These are phyloP conservation scores for Homarus americanus DNA, from an alignment of 1,140 invertebrate species.

Conservation along the genomic window DNA sequence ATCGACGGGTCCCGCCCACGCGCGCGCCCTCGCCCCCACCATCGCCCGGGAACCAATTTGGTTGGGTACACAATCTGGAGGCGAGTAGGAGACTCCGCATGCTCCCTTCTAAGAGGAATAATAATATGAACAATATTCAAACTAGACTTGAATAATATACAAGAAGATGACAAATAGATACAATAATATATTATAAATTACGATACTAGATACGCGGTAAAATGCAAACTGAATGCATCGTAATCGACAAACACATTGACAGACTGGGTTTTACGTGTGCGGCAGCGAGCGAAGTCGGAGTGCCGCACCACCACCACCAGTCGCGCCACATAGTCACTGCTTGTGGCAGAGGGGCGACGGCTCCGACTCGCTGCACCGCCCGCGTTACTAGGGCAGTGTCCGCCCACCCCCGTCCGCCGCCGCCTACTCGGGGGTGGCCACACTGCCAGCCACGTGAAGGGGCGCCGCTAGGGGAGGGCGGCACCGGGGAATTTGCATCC, in stretches of 20 bases:
- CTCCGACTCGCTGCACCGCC: conserved; percentile 38
- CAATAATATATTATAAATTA: conserved; percentile 73
- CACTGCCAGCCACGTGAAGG: background rate
- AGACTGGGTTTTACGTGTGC: conserved; percentile 55
- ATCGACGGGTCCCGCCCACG: conserved; percentile 26
- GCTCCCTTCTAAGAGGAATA: conserved; percentile 73
- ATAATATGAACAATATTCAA: conserved; percentile 75
- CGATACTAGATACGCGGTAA: conserved; percentile 73
- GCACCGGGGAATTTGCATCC: conserved; percentile 64
- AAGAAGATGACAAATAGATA: conserved; percentile 75
- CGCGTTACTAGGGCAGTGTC: conserved; percentile 61
- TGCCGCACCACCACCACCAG: conserved; percentile 2
- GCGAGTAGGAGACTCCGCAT: conserved; percentile 50
- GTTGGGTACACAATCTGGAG: conserved; percentile 16
- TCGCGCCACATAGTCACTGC: conserved; percentile 1
- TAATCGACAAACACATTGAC: conserved; percentile 69
- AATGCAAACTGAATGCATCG: conserved; percentile 65
- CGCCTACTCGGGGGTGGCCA: background rate
- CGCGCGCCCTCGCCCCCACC: conserved; percentile 22
- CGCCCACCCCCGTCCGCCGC: conserved; percentile 12
- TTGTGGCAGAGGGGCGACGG: background rate
- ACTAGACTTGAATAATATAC: conserved; percentile 75
- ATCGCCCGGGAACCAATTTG: conserved; percentile 38
- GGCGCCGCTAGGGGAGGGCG: conserved; percentile 8
- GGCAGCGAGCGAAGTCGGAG: background rate